phyloP scores from a whole-genome alignment of 2,888 invertebrate genomes.

The Marronus borbonicus region DNA sequence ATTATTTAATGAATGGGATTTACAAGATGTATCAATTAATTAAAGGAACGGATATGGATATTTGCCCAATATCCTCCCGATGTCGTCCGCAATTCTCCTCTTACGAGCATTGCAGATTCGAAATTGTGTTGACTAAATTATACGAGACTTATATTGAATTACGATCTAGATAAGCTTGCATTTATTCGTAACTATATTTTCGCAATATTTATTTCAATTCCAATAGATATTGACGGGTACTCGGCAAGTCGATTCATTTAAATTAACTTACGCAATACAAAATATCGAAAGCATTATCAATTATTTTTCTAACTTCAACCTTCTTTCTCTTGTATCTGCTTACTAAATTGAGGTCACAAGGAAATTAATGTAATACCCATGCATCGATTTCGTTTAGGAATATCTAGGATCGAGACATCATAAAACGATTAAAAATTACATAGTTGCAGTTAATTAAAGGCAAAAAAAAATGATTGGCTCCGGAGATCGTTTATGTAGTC shows the following conservation, averaged over 20 bases:
- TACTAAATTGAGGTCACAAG: too few relatives aligned
- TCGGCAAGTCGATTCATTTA: conserved; percentile 13
- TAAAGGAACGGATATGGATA: neutral
- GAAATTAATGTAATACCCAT: too few relatives aligned
- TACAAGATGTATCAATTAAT: conserved; percentile 1
- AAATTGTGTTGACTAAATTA: neutral
- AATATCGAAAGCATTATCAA: conserved; percentile 12
- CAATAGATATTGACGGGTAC: neutral
- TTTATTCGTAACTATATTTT: conserved; percentile 1
- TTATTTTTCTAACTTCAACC: neutral
- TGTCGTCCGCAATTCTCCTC: neutral
- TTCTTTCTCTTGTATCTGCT: conserved; percentile 1
- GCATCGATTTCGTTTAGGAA: too few relatives aligned
- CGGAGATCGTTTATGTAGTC: too few relatives aligned
- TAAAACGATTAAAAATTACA: too few relatives aligned
- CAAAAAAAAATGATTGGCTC: too few relatives aligned
- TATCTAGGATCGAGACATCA: too few relatives aligned
- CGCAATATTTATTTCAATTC: conserved; percentile 18
- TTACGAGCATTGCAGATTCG: neutral
- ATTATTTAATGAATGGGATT: neutral
- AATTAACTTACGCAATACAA: conserved; percentile 12
- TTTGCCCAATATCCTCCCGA: neutral
- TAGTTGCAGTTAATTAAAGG: too few relatives aligned
- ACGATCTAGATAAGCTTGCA: conserved; percentile 3
- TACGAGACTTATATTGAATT: neutral